Evolutionary conservation across 2,888 invertebrate species (phyloP).

Genomic region (Isotomurus palustris): DNA sequence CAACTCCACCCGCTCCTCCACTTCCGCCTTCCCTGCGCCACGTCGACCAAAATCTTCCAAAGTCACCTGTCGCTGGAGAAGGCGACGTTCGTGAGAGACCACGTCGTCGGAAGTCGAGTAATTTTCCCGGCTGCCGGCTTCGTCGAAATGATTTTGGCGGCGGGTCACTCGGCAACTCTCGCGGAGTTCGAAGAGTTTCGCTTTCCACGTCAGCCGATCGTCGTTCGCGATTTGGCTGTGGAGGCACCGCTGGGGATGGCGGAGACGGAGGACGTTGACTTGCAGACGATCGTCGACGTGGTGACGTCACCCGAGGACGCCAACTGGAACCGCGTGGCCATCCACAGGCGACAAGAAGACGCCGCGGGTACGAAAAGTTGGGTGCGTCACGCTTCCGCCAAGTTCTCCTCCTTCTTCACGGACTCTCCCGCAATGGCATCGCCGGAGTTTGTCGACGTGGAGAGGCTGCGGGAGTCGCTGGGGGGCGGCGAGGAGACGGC

Average conservation of each 20-base stretch:
- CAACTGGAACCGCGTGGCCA: not conserved
- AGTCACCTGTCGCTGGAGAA: not conserved
- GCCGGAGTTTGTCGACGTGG: not conserved
- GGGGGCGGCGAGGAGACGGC: not conserved
- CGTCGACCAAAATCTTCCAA: slow-evolving; percentile 8
- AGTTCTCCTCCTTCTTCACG: not conserved
- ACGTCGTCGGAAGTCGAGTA: slow-evolving; percentile 11
- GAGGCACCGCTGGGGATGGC: slow-evolving; percentile 7
- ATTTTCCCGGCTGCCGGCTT: slow-evolving; percentile 24
- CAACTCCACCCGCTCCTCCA: slow-evolving; percentile 16
- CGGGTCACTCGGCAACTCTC: slow-evolving; percentile 6
- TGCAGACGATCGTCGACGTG: not conserved
- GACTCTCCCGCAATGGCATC: not conserved
- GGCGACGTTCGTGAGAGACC: slow-evolving; percentile 9
- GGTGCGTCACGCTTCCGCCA: slow-evolving; percentile 1
- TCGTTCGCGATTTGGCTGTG: slow-evolving; percentile 17
- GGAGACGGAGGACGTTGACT: slow-evolving; percentile 1
- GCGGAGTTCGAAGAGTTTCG: not conserved
- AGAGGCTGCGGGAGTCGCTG: not conserved
- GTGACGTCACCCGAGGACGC: not conserved
- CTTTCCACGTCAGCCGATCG: slow-evolving; percentile 6
- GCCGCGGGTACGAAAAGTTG: not conserved
- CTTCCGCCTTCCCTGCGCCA: slow-evolving; percentile 6
- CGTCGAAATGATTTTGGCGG: slow-evolving; percentile 19
- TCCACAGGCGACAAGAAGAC: not conserved